Percentiles rank a stretch among this genome's conserved stretches.
These are phyloP conservation scores for Drosophila paranaensis DNA, from an alignment of 2,888 invertebrate species.

Conservation along the genomic window DNA sequence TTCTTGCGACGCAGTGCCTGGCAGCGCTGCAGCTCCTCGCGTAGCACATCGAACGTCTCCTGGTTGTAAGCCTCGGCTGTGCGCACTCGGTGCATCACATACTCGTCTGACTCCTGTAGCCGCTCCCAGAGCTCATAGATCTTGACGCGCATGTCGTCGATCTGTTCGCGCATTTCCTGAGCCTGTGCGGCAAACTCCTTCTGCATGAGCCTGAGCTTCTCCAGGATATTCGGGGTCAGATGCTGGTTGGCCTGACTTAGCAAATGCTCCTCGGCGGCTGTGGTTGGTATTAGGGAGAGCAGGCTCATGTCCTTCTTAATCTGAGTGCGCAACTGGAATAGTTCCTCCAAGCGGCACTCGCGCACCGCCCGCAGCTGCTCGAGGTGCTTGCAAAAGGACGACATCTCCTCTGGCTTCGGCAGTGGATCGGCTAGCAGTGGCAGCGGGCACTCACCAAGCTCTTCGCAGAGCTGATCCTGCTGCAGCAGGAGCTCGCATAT, in stretches of 20 bases:
- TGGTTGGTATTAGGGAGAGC: slow-evolving; percentile 78
- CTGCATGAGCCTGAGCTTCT: slow-evolving; percentile 86
- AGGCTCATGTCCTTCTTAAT: slow-evolving; percentile 83
- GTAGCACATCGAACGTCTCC: slow-evolving; percentile 81
- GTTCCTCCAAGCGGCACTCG: slow-evolving; percentile 85
- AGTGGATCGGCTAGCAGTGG: slow-evolving; percentile 84
- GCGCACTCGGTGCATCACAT: slow-evolving; percentile 87
- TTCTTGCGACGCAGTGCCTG: slow-evolving; percentile 91
- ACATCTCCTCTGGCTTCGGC: slow-evolving; percentile 88
- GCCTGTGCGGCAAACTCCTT: slow-evolving; percentile 87
- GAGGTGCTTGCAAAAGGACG: slow-evolving; percentile 87
- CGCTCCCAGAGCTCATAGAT: slow-evolving; percentile 90
- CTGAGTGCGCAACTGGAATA: slow-evolving; percentile 82
- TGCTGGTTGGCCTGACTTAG: slow-evolving; percentile 86
- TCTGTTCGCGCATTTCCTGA: slow-evolving; percentile 86
- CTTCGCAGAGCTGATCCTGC: slow-evolving; percentile 83
- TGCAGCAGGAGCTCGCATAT: slow-evolving; percentile 85
- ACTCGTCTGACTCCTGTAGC: slow-evolving; percentile 88
- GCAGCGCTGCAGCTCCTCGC: slow-evolving; percentile 90
- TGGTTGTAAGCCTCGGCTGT: slow-evolving; percentile 75
- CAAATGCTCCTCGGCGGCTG: slow-evolving; percentile 81
- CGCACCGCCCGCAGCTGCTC: slow-evolving; percentile 87
- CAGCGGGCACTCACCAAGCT: slow-evolving; percentile 77
- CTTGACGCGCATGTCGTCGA: slow-evolving; percentile 88
- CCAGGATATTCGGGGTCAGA: slow-evolving; percentile 88